These are phyloP conservation scores for Phycodurus eques DNA, from an alignment of 2,113 vertebrate species.

Conservation along the genomic window DNA sequence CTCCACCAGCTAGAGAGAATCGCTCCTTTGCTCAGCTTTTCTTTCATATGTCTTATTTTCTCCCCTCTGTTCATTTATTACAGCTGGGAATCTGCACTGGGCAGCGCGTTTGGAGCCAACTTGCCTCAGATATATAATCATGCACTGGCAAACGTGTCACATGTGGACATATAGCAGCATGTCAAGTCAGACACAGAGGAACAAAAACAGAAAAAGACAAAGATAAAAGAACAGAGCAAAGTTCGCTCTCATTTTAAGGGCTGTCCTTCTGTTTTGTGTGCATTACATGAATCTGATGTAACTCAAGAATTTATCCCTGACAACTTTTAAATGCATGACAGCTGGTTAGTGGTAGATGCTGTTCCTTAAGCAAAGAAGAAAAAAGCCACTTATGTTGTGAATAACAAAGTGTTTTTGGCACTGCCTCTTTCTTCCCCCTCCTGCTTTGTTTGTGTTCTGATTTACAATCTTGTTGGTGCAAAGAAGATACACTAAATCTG, in stretches of 20 bases:
- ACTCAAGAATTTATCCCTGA: constrained; percentile 58
- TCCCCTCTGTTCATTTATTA: constrained; percentile 73
- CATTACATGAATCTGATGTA: constrained; percentile 67
- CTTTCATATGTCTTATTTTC: constrained; percentile 76
- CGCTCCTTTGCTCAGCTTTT: constrained; percentile 75
- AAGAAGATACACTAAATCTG: constrained; percentile 43
- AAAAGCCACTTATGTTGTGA: constrained; percentile 50
- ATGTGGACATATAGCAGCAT: constrained; percentile 19
- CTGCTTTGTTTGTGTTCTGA: constrained; percentile 56
- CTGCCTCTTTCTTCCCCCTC: constrained; percentile 7
- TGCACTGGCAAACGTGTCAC: constrained; percentile 26
- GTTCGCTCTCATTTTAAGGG: constrained; percentile 60
- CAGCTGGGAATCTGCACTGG: constrained; percentile 74
- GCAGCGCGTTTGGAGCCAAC: constrained; percentile 74
- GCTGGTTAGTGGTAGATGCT: constrained; percentile 62
- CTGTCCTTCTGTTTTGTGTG: constrained; percentile 43
- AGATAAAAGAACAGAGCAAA: constrained; percentile 58
- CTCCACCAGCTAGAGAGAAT: constrained; percentile 71
- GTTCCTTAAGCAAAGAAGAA: constrained; percentile 39
- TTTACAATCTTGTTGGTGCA: constrained; percentile 42
- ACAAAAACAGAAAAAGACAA: constrained; percentile 25
- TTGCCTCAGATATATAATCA: constrained; percentile 54
- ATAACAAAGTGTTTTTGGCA: constrained; percentile 52
- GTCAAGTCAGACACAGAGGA: constrained; percentile 52
- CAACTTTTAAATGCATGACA: constrained; percentile 67